A percentile compares a stretch with the other conserved stretches of the same genome.
These are phyloP conservation scores for Pedionomus torquatus DNA, from an alignment of 2,113 vertebrate genomes.

Conservation along the genomic window DNA sequence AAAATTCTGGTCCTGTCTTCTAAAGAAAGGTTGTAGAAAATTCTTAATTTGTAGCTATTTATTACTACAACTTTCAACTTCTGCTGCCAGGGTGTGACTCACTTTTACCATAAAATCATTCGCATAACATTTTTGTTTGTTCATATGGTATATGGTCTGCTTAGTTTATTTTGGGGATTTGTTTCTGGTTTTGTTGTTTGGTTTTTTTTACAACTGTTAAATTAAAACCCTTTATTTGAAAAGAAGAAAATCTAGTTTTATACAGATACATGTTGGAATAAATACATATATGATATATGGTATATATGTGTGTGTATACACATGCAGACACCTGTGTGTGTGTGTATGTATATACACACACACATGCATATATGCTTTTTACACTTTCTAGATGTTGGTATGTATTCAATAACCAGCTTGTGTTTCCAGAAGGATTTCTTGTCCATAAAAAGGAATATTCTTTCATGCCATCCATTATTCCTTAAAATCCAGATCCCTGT, in stretches of 20 bases:
- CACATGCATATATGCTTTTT: background rate
- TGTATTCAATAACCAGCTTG: constrained; percentile 51
- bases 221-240: constrained; percentile 65
- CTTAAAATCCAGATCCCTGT: constrained; percentile 49
- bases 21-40: constrained; percentile 75
- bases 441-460: constrained; percentile 36
- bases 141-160: constrained; percentile 32
- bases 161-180: constrained; percentile 17
- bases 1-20: constrained; percentile 62
- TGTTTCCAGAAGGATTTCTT: constrained; percentile 73
- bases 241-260: constrained; percentile 11
- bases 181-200: constrained; percentile 1
- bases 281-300: background rate
- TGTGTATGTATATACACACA: background rate
- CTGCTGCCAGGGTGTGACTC: constrained; percentile 60
- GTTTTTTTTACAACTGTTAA: constrained; percentile 58
- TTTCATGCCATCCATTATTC: constrained; percentile 39
- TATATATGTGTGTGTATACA: background rate
- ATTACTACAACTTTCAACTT: constrained; percentile 70
- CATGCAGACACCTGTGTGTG: background rate
- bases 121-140: constrained; percentile 67
- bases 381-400: constrained; percentile 23
- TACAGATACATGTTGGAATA: constrained; percentile 40
- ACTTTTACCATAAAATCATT: constrained; percentile 53
- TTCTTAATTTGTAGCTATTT: constrained; percentile 79